phyloP scores from a whole-genome alignment of 2,113 vertebrate species.

The Elaphurus davidianus region DNA sequence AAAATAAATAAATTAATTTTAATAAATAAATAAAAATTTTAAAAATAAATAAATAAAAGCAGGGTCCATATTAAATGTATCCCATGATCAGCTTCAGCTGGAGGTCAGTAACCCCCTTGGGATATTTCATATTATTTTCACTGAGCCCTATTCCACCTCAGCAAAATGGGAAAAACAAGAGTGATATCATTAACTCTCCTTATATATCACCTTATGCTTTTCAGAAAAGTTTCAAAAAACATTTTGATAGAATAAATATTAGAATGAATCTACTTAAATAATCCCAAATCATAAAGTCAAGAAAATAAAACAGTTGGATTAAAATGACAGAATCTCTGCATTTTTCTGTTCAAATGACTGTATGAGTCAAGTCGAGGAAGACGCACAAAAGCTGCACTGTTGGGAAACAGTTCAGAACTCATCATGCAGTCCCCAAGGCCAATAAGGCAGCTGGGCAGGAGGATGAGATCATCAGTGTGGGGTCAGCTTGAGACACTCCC shows the following conservation, averaged over 20 bases:
- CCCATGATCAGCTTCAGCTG: background rate
- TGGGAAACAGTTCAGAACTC: background rate
- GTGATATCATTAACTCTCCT: background rate
- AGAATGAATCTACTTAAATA: background rate
- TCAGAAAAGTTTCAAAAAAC: background rate
- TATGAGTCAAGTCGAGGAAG: background rate
- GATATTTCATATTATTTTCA: background rate
- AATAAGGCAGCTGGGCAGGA: no score
- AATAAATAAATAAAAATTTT: background rate
- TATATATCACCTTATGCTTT: background rate
- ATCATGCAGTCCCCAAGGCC: background rate
- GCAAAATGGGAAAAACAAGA: background rate
- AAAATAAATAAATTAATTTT: background rate
- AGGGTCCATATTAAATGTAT: background rate
- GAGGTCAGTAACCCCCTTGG: background rate
- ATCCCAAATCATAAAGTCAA: background rate
- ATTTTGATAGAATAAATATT: background rate
- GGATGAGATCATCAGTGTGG: background rate
- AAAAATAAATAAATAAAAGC: background rate
- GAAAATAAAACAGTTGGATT: background rate
- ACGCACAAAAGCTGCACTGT: background rate
- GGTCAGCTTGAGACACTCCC: background rate
- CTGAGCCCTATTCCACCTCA: background rate
- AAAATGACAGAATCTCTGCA: background rate
- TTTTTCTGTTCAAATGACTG: background rate